Evolutionary conservation across 2,888 invertebrate genomes (phyloP), one percentile per base, ranked within the genome.

Genomic region (Melikaiella ostensackeni): DNA sequence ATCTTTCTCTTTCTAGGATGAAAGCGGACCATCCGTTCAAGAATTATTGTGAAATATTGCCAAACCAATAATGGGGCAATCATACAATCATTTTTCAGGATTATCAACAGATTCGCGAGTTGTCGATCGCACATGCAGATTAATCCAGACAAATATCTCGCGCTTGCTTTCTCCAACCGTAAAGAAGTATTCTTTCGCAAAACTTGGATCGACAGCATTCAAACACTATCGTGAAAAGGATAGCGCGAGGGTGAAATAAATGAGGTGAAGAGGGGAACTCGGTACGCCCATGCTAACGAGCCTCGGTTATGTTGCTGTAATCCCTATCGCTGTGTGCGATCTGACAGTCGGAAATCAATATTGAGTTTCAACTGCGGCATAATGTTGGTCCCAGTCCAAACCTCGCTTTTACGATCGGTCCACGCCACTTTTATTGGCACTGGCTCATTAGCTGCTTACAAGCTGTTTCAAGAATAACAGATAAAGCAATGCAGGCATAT

Each of bases 391-490:
- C 38, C 19, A 55, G 21, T 21, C 55, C 55, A 27, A 63, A 50
- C 38, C 73, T 75, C 19, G 64, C 78, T 74, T 80, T 80, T 80
- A 78, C 80, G 78, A 78, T 80, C 75, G 64, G 75, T 77, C 62
- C 77, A 75, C 57, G 80, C 75, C 74, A 80, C 75, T 80, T 80
- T 78, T 80, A 80, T 80, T 80, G 63, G 75, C 75, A 50, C 55
- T 64, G 74, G 78, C 77, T 80, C 80, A 80, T 80, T 80, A 80
- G 64, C 74, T 70, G 76, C 55, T 21, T 55, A 55, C 55, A 55
- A 21, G 9, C 55, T 9, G 55, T 55, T 55, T 55, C 55, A 55
- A 11, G 21, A 55, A 55, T 55, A 55, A 55, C 55, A 21, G 55
- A 55, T 55, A 55, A 55, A 55, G 55, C 55, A 55, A 21, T 21